Conservation (phyloP, 2,797 vertebrate species). For the Vultur gryphus region DNA sequence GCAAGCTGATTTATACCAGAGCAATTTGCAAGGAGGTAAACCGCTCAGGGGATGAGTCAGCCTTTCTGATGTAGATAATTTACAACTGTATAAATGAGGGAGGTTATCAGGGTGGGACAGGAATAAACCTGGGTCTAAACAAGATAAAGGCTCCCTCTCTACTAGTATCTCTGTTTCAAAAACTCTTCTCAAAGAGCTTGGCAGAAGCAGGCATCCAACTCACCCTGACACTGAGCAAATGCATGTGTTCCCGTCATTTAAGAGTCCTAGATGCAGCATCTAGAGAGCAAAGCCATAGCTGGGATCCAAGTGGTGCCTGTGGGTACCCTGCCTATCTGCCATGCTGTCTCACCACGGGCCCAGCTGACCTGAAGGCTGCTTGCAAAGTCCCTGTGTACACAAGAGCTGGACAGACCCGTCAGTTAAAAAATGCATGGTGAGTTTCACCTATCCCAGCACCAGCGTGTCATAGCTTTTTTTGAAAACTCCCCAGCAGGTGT, state of each 20-base stretch:
- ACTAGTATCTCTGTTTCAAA: neutral
- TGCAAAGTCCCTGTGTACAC: neutral
- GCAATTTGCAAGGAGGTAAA: conserved; percentile 7
- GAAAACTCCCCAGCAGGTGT: neutral
- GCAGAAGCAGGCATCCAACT: neutral
- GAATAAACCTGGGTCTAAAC: neutral
- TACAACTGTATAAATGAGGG: neutral
- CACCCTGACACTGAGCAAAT: neutral
- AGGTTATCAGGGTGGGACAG: neutral
- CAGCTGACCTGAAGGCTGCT: neutral
- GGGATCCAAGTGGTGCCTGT: neutral
- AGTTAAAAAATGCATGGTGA: neutral
- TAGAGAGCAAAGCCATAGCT: neutral
- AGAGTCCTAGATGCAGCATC: neutral
- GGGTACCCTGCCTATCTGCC: neutral
- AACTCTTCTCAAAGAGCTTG: neutral
- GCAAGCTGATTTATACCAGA: neutral
- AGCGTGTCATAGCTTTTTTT: neutral
- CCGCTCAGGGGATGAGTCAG: neutral
- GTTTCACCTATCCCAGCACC: neutral
- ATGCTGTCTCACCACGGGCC: fast-evolving
- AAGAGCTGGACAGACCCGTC: neutral
- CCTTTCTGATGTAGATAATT: neutral
- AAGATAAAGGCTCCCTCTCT: neutral
- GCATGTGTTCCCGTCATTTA: neutral